phyloP scores from a whole-genome alignment of 1,140 invertebrate genomes.

The Magallana gigas region DNA sequence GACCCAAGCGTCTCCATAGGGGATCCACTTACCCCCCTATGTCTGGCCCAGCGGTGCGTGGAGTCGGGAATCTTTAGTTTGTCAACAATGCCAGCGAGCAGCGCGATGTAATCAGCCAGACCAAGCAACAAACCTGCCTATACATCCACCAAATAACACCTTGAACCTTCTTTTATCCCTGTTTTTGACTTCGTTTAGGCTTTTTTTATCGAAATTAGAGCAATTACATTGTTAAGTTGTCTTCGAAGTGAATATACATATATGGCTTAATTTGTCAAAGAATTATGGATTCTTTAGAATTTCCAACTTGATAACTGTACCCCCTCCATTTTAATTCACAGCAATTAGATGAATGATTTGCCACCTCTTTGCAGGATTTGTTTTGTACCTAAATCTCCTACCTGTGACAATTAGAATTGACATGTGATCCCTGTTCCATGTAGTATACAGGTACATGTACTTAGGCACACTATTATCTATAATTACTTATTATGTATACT shows the following conservation, averaged over 20 bases:
- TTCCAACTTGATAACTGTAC: background rate
- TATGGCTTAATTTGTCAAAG: background rate
- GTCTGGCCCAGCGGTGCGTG: conserved; percentile 19
- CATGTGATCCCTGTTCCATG: background rate
- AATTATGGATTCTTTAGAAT: background rate
- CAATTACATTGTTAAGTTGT: conserved; percentile 4
- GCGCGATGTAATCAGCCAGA: conserved; percentile 5
- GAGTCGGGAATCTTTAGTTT: conserved; percentile 7
- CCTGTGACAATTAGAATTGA: background rate
- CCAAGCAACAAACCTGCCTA: background rate
- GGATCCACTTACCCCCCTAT: conserved; percentile 19
- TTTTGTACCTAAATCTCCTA: no score
- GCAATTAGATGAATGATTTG: background rate
- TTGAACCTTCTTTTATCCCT: conserved; percentile 22
- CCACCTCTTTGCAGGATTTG: background rate
- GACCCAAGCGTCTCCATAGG: background rate
- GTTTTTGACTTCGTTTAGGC: conserved; percentile 30
- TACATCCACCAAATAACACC: background rate
- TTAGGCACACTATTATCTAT: background rate
- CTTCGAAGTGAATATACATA: background rate
- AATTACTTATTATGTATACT: background rate
- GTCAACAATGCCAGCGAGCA: conserved; percentile 4
- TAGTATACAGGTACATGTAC: background rate
- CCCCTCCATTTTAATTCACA: background rate
- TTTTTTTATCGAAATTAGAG: conserved; percentile 9